These are phyloP conservation scores for Canis aureus DNA, from an alignment of 2,113 vertebrate genomes.

Conservation along the genomic window DNA sequence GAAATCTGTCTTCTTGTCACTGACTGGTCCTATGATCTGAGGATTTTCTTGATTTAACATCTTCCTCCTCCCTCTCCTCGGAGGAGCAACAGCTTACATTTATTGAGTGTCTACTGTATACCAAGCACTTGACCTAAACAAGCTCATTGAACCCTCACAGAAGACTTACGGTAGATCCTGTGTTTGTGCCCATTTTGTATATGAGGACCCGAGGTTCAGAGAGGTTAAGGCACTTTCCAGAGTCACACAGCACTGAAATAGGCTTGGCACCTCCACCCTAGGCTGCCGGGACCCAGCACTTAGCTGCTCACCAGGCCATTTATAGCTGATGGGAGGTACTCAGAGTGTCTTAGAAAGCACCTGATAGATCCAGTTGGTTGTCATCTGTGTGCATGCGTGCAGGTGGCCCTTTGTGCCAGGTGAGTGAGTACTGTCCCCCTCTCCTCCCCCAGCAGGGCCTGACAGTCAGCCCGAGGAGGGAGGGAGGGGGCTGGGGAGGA, in stretches of 20 bases:
- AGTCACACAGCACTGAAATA: constrained; percentile 9
- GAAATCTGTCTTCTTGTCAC: neutral
- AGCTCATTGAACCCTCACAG: neutral
- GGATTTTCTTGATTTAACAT: neutral
- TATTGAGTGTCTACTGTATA: neutral
- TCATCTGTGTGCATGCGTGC: neutral
- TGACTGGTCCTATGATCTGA: neutral
- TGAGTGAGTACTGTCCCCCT: neutral
- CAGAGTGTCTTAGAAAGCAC: neutral
- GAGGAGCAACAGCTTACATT: neutral
- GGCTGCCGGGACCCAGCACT: neutral
- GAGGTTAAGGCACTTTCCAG: neutral
- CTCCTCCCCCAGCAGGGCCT: neutral
- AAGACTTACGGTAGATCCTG: neutral
- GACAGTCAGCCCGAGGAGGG: neutral
- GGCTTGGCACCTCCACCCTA: fast-evolving
- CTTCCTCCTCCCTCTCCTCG: neutral
- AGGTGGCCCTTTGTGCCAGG: neutral
- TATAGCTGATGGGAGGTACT: neutral
- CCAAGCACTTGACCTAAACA: neutral
- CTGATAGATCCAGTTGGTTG: neutral
- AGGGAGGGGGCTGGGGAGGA: neutral
- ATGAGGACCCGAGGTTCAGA: neutral
- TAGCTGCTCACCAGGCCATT: neutral
- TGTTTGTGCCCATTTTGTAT: neutral